Evolutionary conservation across 2,797 vertebrate genomes (phyloP).

Genomic region (Rhinatrema bivittatum): DNA sequence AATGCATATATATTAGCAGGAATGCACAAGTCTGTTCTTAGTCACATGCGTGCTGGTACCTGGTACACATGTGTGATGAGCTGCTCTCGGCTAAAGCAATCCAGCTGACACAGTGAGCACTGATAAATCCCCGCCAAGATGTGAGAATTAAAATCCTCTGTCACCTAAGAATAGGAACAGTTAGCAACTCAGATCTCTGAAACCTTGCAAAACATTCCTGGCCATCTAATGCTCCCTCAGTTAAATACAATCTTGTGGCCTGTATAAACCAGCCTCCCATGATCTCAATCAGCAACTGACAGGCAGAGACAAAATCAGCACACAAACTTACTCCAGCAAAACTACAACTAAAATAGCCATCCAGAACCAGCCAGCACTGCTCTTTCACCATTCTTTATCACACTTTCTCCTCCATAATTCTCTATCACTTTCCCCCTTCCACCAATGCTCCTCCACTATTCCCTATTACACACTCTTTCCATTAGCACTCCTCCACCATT

Average conservation of each 20-base stretch:
- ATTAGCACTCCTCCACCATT: no score
- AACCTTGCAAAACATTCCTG: background rate
- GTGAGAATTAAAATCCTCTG: constrained; percentile 37
- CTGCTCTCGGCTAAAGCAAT: constrained; percentile 84
- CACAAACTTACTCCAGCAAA: constrained; percentile 46
- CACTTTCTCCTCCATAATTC: constrained; percentile 52
- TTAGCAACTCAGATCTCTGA: constrained; percentile 1
- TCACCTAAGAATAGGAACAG: constrained; percentile 34
- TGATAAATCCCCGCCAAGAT: constrained; percentile 58
- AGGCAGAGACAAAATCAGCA: no score
- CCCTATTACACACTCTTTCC: no score
- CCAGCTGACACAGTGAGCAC: constrained; percentile 87
- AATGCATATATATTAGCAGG: no score
- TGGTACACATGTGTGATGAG: constrained; percentile 92
- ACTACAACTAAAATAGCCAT: constrained; percentile 18
- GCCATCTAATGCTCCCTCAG: fast-evolving
- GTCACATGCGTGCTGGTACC: constrained; percentile 47
- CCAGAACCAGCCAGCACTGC: constrained; percentile 34
- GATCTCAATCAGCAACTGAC: background rate
- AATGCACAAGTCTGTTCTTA: background rate
- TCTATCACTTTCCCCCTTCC: no score
- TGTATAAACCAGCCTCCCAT: background rate
- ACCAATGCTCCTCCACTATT: no score
- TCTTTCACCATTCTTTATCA: constrained; percentile 48
- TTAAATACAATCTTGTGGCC: background rate